Percentiles rank a stretch among this genome's conserved stretches.
Evolutionary conservation across 2,113 vertebrate genomes (phyloP).

Genomic region (Brienomyrus brachyistius): DNA sequence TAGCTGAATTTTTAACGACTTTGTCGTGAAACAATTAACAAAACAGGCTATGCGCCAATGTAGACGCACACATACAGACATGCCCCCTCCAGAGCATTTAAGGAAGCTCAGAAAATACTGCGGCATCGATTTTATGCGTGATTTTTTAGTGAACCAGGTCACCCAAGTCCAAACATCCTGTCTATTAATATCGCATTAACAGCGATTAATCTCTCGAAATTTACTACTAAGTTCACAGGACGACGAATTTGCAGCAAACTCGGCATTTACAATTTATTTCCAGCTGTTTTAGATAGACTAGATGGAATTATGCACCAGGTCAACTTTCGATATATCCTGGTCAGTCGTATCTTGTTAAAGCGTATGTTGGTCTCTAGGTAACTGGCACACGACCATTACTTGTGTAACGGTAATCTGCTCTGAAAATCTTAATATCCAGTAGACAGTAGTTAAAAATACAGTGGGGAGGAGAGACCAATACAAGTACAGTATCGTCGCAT

Average conservation of each 20-base stretch:
- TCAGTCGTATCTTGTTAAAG: not conserved
- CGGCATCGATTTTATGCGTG: not conserved
- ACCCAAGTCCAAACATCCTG: not conserved
- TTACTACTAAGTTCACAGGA: not conserved
- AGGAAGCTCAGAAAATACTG: not conserved
- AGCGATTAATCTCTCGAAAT: not conserved
- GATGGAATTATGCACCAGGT: not conserved
- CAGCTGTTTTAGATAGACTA: not conserved
- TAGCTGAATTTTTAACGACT: not conserved
- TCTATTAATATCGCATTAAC: not conserved
- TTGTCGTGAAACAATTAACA: not conserved
- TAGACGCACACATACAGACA: not conserved
- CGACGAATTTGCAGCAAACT: not conserved
- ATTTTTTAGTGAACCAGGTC: not conserved
- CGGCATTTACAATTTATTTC: not conserved
- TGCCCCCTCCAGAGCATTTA: not conserved
- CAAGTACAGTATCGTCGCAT: not conserved
- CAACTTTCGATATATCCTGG: not conserved
- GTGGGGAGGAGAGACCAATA: not conserved
- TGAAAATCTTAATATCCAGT: not conserved
- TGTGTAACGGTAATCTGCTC: not conserved
- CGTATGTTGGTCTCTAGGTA: not conserved
- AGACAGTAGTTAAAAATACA: not conserved
- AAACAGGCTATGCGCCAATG: not conserved
- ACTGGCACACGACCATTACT: not conserved